phyloP scores from a whole-genome alignment of 2,888 invertebrate genomes.

The Thysanoteuthis rhombus region DNA sequence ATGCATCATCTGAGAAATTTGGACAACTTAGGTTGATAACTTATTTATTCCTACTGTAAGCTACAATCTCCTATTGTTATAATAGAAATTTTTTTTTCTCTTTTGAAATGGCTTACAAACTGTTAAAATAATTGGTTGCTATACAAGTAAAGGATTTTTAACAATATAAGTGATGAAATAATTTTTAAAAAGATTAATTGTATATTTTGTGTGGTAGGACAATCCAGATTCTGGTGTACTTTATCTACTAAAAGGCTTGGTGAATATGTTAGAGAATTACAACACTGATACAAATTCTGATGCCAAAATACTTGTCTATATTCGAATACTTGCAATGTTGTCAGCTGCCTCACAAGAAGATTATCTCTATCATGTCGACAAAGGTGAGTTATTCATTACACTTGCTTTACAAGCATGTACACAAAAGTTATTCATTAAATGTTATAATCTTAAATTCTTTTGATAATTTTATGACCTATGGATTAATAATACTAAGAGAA shows the following conservation, averaged over 20 bases:
- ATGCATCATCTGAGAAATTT: too few relatives aligned
- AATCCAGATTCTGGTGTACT: slow-evolving; percentile 88
- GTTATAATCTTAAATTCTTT: too few relatives aligned
- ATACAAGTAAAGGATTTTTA: background rate
- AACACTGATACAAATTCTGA: slow-evolving; percentile 71
- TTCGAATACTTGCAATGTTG: slow-evolving; percentile 82
- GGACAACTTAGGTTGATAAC: too few relatives aligned
- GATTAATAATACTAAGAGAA: too few relatives aligned
- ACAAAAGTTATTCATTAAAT: background rate
- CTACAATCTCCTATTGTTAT: too few relatives aligned
- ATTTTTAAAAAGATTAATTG: background rate
- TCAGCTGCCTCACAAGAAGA: slow-evolving; percentile 82
- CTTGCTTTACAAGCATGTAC: background rate
- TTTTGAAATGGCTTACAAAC: too few relatives aligned
- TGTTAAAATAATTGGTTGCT: too few relatives aligned
- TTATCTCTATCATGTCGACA: slow-evolving; percentile 87
- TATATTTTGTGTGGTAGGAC: slow-evolving; percentile 73
- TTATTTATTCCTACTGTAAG: too few relatives aligned
- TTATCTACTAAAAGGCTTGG: slow-evolving; percentile 81
- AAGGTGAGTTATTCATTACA: slow-evolving; percentile 72
- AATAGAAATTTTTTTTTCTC: too few relatives aligned
- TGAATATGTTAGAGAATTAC: slow-evolving; percentile 78
- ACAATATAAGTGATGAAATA: background rate
- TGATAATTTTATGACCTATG: too few relatives aligned
- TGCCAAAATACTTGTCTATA: slow-evolving; percentile 77